Conservation (phyloP, 2,888 invertebrate genomes). For the Ecliptopera silaceata region DNA sequence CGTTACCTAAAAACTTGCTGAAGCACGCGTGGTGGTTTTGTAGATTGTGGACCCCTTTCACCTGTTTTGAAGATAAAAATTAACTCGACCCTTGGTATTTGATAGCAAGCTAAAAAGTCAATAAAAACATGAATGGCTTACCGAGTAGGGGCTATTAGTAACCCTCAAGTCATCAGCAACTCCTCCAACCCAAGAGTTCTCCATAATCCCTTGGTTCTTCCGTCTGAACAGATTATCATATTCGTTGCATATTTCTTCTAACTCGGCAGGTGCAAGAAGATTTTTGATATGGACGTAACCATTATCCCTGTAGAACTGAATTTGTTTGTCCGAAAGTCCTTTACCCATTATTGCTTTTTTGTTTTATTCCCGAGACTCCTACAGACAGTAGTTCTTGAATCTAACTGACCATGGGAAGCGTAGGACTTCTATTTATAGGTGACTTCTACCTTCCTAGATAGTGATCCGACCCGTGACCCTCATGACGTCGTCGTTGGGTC, state of each 20-base stretch:
- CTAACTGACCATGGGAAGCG: slow-evolving; percentile 10
- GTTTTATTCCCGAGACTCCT: not conserved
- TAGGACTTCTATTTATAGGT: slow-evolving; percentile 17
- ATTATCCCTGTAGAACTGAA: slow-evolving; percentile 76
- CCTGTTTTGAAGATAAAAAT: slow-evolving; percentile 51
- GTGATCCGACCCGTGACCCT: slow-evolving; percentile 27
- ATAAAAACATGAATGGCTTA: slow-evolving; percentile 35
- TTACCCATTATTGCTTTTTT: slow-evolving; percentile 42
- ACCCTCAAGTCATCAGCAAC: slow-evolving; percentile 54
- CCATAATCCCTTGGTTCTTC: slow-evolving; percentile 72
- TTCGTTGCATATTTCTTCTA: slow-evolving; percentile 70
- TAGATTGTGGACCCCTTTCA: slow-evolving; percentile 83
- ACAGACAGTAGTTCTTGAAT: not conserved
- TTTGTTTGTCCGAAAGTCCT: slow-evolving; percentile 68
- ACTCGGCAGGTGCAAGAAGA: slow-evolving; percentile 66
- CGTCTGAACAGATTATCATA: slow-evolving; percentile 78
- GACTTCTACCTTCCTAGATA: not conserved
- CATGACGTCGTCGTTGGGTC: slow-evolving; percentile 3
- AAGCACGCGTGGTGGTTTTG: slow-evolving; percentile 81
- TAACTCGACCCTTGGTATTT: not conserved
- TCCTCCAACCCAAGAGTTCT: slow-evolving; percentile 80
- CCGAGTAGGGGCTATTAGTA: slow-evolving; percentile 52
- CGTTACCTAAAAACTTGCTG: slow-evolving; percentile 70
- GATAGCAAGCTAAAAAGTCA: not conserved
- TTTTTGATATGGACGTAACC: slow-evolving; percentile 78